These are phyloP conservation scores for Ascidia mentula DNA, from an alignment of 23 tunicate species.

Conservation along the genomic window DNA sequence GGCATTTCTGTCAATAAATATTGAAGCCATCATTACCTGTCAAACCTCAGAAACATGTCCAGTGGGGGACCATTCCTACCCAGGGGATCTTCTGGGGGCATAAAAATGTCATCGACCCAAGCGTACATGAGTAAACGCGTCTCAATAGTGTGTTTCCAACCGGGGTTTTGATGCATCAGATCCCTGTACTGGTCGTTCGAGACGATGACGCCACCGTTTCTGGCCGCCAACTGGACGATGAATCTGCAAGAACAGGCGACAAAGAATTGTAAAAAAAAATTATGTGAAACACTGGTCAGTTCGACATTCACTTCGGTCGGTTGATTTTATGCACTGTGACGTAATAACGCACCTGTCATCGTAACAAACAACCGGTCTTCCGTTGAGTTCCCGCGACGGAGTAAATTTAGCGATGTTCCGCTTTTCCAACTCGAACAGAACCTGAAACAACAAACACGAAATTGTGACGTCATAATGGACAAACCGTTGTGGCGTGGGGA, in stretches of 20 bases:
- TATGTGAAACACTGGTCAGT: no score
- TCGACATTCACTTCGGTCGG: no score
- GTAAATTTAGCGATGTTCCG: slow-evolving; percentile 57
- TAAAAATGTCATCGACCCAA: slow-evolving; percentile 49
- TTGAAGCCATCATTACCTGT: no score
- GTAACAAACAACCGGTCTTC: slow-evolving; percentile 47
- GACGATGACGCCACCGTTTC: slow-evolving; percentile 59
- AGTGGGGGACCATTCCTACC: slow-evolving; percentile 67
- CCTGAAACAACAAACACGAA: background rate
- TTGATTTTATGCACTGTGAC: no score
- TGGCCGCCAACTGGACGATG: slow-evolving; percentile 56
- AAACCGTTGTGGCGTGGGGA: no score
- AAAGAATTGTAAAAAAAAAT: no score
- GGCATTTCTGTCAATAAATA: no score
- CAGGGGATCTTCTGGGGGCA: slow-evolving; percentile 81
- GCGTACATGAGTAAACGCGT: slow-evolving; percentile 39
- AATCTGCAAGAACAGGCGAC: slow-evolving; percentile 28
- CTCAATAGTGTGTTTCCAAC: slow-evolving; percentile 37
- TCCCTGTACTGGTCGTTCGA: slow-evolving; percentile 87
- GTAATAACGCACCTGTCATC: slow-evolving; percentile 62
- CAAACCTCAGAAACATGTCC: slow-evolving; percentile 28
- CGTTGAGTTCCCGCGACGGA: slow-evolving; percentile 58
- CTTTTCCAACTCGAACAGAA: slow-evolving; percentile 47
- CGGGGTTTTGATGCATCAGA: slow-evolving; percentile 15
- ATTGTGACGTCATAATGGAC: no score